Conservation (phyloP, 2,888 invertebrate species). For the Plebejus melissa region DNA sequence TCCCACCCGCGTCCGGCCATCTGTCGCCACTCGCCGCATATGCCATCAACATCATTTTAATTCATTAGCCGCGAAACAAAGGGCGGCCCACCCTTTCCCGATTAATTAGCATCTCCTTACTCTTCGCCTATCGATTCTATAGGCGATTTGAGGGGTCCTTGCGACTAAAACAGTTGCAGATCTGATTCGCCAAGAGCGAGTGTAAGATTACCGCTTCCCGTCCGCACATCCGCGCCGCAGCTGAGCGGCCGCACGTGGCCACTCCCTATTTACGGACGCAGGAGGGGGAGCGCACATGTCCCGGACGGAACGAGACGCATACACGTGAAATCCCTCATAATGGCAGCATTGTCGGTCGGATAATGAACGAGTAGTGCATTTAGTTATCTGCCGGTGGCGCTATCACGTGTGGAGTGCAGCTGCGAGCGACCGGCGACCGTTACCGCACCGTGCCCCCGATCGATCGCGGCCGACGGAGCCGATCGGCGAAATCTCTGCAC, state of each 20-base stretch:
- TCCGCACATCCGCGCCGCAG: slow-evolving; percentile 75
- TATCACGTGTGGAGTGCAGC: slow-evolving; percentile 76
- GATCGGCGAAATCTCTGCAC: slow-evolving; percentile 68
- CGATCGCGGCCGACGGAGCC: slow-evolving; percentile 69
- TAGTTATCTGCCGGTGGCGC: slow-evolving; percentile 76
- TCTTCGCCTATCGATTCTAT: background rate
- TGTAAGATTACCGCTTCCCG: slow-evolving; percentile 76
- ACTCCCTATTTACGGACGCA: slow-evolving; percentile 78
- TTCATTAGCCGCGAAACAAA: slow-evolving; percentile 69
- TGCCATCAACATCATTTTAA: slow-evolving; percentile 73
- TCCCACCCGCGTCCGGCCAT: slow-evolving; percentile 70
- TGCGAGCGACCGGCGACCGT: slow-evolving; percentile 77
- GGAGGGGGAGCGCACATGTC: slow-evolving; percentile 77
- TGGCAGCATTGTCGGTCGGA: slow-evolving; percentile 70
- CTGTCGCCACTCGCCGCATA: slow-evolving; percentile 74
- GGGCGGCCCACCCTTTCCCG: slow-evolving; percentile 53
- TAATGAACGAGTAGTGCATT: slow-evolving; percentile 78
- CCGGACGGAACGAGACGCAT: slow-evolving; percentile 75
- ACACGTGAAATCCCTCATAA: slow-evolving; percentile 79
- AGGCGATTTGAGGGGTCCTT: background rate
- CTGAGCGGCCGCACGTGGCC: slow-evolving; percentile 77
- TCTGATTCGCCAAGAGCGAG: slow-evolving; percentile 51
- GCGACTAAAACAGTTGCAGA: slow-evolving; percentile 33
- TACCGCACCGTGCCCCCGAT: slow-evolving; percentile 79
- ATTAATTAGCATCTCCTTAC: slow-evolving; percentile 37